Evolutionary conservation across 2,797 vertebrate genomes (phyloP).

Genomic region (Anabacerthia variegaticeps): DNA sequence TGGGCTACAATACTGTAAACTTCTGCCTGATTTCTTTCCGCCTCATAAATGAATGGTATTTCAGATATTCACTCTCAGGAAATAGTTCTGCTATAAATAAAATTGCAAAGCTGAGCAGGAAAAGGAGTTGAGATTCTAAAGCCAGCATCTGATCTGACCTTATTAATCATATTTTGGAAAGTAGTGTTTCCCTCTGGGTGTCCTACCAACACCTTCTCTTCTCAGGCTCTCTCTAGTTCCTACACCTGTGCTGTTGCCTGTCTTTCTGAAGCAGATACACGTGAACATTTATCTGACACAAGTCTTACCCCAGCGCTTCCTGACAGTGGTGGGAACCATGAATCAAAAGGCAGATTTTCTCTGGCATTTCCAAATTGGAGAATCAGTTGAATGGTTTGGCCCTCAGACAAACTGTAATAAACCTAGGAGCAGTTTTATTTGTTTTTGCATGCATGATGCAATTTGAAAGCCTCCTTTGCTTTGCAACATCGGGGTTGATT

Average conservation of each 20-base stretch:
- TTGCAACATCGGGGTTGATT: background rate
- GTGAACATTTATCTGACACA: background rate
- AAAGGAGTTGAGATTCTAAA: slow-evolving; percentile 8
- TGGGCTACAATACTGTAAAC: slow-evolving; percentile 28
- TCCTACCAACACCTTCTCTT: background rate
- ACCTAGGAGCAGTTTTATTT: slow-evolving; percentile 18
- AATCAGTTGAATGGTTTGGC: slow-evolving; percentile 17
- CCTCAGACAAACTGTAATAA: background rate
- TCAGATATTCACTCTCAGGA: slow-evolving; percentile 70
- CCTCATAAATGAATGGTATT: slow-evolving; percentile 67
- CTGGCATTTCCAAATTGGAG: background rate
- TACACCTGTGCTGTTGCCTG: background rate
- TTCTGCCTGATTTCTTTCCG: slow-evolving; percentile 4
- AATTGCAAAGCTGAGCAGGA: slow-evolving; percentile 60
- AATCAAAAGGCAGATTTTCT: slow-evolving; percentile 5
- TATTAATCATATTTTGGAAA: slow-evolving; percentile 14
- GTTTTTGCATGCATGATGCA: background rate
- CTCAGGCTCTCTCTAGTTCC: background rate
- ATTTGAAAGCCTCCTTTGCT: slow-evolving; percentile 20
- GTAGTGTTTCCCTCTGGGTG: background rate
- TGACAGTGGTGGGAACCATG: background rate
- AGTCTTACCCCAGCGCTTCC: background rate
- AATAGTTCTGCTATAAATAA: slow-evolving; percentile 72
- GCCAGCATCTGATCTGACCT: background rate
- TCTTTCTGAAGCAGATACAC: background rate